These are phyloP conservation scores for Bombus superbus DNA, from an alignment of 1,140 invertebrate species.

Conservation along the genomic window DNA sequence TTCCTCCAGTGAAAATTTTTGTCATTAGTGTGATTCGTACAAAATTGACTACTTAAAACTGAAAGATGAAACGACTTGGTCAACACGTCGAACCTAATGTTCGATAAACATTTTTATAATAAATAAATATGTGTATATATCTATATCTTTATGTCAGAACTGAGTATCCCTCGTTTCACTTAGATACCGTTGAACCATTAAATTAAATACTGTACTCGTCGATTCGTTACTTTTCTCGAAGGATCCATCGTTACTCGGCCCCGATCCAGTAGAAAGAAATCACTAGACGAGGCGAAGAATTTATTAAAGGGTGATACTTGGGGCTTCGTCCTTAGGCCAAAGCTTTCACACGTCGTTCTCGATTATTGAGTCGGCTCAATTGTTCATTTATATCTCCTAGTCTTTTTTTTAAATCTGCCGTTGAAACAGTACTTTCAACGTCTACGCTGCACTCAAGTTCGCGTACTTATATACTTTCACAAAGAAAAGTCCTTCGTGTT, in stretches of 20 bases:
- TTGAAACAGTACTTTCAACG: neutral
- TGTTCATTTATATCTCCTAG: conserved; percentile 13
- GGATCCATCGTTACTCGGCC: conserved; percentile 29
- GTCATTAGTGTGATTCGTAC: neutral
- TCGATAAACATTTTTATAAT: conserved; percentile 65
- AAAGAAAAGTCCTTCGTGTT: neutral
- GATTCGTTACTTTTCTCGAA: conserved; percentile 46
- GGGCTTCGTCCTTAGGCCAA: conserved; percentile 64
- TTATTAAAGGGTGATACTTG: conserved; percentile 45
- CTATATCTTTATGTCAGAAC: conserved; percentile 59
- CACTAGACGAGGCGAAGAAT: conserved; percentile 31
- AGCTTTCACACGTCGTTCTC: conserved; percentile 24
- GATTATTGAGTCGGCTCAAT: conserved; percentile 16
- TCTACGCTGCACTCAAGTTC: neutral
- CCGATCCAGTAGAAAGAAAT: conserved; percentile 14
- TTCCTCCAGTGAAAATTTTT: neutral
- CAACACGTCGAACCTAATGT: conserved; percentile 55
- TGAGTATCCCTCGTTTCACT: conserved; percentile 51
- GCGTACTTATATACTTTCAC: neutral
- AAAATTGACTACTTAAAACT: conserved; percentile 4
- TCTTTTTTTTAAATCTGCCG: neutral
- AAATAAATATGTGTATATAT: conserved; percentile 71
- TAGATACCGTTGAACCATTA: conserved; percentile 64
- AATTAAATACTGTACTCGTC: conserved; percentile 25
- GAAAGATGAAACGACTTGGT: conserved; percentile 39